Evolutionary conservation across 2,797 vertebrate species (phyloP).

Genomic region (Anisognathus igniventris): DNA sequence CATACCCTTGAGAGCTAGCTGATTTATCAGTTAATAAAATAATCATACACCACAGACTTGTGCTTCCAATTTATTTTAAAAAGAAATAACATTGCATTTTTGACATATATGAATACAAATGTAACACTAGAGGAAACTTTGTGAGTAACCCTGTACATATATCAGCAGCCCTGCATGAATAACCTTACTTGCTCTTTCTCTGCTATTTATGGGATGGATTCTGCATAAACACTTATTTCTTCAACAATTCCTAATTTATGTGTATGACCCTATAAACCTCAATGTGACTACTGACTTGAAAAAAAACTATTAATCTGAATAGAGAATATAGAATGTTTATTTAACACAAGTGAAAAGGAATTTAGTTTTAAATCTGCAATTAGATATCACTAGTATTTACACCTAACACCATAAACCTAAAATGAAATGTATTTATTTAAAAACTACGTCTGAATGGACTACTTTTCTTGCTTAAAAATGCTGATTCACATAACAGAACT

Average conservation of each 20-base stretch:
- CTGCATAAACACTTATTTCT: conserved; percentile 43
- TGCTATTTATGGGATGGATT: conserved; percentile 20
- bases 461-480: background rate
- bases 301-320: background rate
- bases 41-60: conserved; percentile 61
- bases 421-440: background rate
- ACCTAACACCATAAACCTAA: background rate
- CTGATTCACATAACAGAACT: background rate
- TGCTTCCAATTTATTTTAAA: conserved; percentile 66
- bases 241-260: background rate
- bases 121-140: conserved; percentile 57
- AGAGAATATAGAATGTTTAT: background rate
- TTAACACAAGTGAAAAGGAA: background rate
- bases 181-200: conserved; percentile 32
- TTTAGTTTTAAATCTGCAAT: background rate
- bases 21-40: conserved; percentile 71
- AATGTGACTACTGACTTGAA: background rate
- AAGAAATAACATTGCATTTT: conserved; percentile 63
- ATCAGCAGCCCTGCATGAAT: conserved; percentile 16
- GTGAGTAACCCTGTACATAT: conserved; percentile 25
- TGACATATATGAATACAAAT: conserved; percentile 66
- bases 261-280: background rate
- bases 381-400: background rate
- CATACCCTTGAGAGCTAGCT: conserved; percentile 48
- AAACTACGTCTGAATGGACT: background rate